Percentiles rank a stretch among this genome's conserved stretches.
Conservation (phyloP, 1,140 invertebrate genomes). For the Drosophila equinoxialis region DNA sequence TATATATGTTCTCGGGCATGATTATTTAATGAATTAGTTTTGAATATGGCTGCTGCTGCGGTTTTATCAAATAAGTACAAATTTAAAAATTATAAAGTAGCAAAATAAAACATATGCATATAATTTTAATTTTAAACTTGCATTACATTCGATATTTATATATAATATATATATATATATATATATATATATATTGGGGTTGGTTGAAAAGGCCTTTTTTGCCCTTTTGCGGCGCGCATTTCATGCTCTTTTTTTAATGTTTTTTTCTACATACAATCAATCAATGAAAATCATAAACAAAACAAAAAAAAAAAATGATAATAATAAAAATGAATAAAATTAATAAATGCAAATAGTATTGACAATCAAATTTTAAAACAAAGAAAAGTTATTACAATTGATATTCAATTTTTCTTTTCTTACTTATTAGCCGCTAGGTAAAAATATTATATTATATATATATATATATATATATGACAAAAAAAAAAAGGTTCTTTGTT, state of each 20-base stretch:
- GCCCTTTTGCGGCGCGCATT: conserved; percentile 34
- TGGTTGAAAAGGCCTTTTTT: conserved; percentile 19
- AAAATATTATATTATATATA: conserved; percentile 20
- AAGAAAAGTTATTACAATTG: neutral
- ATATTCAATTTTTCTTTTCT: conserved; percentile 22
- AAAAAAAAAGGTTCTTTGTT: conserved; percentile 25
- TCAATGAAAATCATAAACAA: conserved; percentile 14
- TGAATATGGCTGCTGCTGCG: neutral
- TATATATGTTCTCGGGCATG: neutral
- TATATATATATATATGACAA: conserved; percentile 18
- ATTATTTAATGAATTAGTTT: conserved; percentile 5
- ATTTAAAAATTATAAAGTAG: conserved; percentile 7
- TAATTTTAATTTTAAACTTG: conserved; percentile 9
- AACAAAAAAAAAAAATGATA: no score
- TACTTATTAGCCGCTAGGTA: conserved; percentile 35
- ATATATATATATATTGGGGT: conserved; percentile 17
- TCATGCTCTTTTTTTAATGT: conserved; percentile 37
- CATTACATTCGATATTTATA: conserved; percentile 29
- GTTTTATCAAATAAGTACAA: conserved; percentile 7
- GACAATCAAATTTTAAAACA: conserved; percentile 17
- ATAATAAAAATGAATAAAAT: neutral
- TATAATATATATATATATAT: conserved; percentile 22
- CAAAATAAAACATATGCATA: neutral
- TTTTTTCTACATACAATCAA: conserved; percentile 29
- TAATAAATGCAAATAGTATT: conserved; percentile 12